phyloP scores from a whole-genome alignment of 2,113 vertebrate genomes.

The Grallaria varia region DNA sequence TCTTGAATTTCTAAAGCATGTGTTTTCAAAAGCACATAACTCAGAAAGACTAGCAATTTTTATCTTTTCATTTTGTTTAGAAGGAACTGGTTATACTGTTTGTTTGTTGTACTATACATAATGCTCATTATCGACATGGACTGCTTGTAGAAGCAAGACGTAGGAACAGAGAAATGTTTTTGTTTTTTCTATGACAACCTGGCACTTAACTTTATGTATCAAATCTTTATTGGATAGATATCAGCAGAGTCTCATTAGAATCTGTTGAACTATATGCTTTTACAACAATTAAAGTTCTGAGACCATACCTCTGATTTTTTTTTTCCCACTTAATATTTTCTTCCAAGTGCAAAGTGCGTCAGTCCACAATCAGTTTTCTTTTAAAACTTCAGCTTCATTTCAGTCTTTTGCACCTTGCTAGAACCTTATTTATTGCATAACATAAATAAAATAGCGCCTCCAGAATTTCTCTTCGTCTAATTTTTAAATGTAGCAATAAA shows the following conservation, averaged over 20 bases:
- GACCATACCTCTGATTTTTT: not conserved
- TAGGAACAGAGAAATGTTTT: not conserved
- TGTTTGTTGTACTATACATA: not conserved
- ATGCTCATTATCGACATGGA: not conserved
- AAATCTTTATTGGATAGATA: not conserved
- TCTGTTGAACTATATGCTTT: not conserved
- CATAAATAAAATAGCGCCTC: constrained; percentile 1
- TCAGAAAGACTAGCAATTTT: not conserved
- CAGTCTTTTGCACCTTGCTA: not conserved
- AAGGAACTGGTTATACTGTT: not conserved
- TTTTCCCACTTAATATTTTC: not conserved
- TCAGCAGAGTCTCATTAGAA: not conserved
- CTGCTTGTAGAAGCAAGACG: not conserved
- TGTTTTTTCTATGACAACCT: not conserved
- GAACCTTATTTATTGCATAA: not conserved
- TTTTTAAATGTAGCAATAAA: constrained; percentile 17
- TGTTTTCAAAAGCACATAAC: not conserved
- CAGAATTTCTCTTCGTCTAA: not conserved
- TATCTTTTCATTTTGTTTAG: not conserved
- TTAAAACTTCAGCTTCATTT: not conserved
- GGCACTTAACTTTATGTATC: not conserved
- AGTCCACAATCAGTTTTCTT: not conserved
- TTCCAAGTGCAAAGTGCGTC: not conserved
- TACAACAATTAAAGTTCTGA: not conserved
- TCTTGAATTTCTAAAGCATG: not conserved